Evolutionary conservation across 2,113 vertebrate genomes (phyloP).

Genomic region (Ursus arctos): DNA sequence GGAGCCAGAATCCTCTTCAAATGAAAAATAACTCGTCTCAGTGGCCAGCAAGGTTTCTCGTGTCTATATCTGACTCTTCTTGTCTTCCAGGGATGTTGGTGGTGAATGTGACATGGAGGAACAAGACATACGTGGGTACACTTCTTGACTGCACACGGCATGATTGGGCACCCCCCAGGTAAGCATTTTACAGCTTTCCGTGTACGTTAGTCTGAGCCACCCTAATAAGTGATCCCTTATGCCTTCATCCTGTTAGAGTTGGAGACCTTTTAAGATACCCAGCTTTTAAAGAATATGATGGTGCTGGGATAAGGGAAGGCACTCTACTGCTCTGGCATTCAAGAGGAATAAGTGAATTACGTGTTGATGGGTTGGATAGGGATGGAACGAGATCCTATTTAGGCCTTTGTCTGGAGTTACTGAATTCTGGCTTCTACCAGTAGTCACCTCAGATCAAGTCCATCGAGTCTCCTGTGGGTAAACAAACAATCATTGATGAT

Average conservation of each 20-base stretch:
- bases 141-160: slow-evolving; percentile 98
- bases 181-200: slow-evolving; percentile 61
- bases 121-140: slow-evolving; percentile 98
- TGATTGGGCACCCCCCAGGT: slow-evolving; percentile 99
- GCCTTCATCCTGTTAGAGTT: neutral
- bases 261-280: neutral
- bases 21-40: neutral
- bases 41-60: neutral
- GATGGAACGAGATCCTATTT: neutral
- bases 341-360: slow-evolving; percentile 9
- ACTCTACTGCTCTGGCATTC: neutral
- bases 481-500: neutral
- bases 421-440: neutral
- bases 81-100: slow-evolving; percentile 95
- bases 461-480: neutral
- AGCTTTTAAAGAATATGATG: slow-evolving; percentile 11
- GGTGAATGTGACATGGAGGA: slow-evolving; percentile 99
- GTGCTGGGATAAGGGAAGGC: neutral
- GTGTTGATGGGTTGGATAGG: neutral
- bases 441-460: neutral
- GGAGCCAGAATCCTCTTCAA: neutral
- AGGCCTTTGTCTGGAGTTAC: neutral
- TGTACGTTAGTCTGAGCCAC: neutral
- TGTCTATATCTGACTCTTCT: slow-evolving; percentile 50
- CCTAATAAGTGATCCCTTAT: neutral